Conservation (phyloP, 1,140 invertebrate genomes). For the Gerris buenoi region DNA sequence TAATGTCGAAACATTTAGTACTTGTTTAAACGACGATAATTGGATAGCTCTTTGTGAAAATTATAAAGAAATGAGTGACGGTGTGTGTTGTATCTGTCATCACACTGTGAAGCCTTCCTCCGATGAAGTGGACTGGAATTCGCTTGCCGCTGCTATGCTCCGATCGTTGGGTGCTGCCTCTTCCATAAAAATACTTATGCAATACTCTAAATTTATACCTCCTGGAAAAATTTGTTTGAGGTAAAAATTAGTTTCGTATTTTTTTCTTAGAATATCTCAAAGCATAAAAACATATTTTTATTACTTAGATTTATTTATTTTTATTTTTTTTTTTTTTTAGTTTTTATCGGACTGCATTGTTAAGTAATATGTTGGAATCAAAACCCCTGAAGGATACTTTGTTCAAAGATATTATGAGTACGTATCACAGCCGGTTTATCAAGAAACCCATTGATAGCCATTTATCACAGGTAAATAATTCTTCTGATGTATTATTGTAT, state of each 20-base stretch:
- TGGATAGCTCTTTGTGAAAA: slow-evolving; percentile 10
- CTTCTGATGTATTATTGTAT: background rate
- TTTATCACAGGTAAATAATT: background rate
- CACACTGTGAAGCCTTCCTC: background rate
- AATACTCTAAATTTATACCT: slow-evolving; percentile 27
- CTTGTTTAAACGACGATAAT: background rate
- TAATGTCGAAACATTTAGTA: background rate
- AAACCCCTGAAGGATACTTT: background rate
- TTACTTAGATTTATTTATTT: background rate
- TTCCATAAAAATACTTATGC: slow-evolving; percentile 25
- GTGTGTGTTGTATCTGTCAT: slow-evolving; percentile 24
- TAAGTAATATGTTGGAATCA: background rate
- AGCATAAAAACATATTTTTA: background rate
- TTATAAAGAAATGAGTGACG: slow-evolving; percentile 21
- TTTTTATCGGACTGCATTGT: background rate
- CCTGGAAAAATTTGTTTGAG: slow-evolving; percentile 24
- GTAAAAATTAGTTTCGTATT: slow-evolving; percentile 7
- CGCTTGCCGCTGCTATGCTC: slow-evolving; percentile 25
- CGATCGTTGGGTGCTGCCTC: slow-evolving; percentile 26
- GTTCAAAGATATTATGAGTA: background rate
- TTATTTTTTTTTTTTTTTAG: background rate
- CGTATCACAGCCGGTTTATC: background rate
- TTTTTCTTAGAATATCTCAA: background rate
- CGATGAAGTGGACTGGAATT: slow-evolving; percentile 24
- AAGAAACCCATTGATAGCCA: background rate